A percentile compares a stretch with the other conserved stretches of the same genome.
These are phyloP conservation scores for Drosophila tropicalis DNA, from an alignment of 1,140 invertebrate species.

Conservation along the genomic window DNA sequence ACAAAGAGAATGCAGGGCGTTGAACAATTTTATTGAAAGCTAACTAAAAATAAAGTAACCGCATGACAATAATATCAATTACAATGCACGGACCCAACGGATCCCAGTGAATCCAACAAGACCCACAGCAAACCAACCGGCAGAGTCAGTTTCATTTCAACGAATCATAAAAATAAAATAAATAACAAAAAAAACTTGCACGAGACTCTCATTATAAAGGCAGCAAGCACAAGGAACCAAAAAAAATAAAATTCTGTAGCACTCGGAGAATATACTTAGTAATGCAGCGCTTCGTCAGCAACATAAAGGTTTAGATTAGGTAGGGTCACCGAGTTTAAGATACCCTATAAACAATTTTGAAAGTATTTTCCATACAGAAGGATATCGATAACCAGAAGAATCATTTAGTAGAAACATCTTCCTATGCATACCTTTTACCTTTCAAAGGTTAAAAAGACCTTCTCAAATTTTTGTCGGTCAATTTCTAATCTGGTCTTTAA, in stretches of 20 bases:
- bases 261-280: constrained; percentile 52
- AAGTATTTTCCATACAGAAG: not conserved
- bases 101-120: not conserved
- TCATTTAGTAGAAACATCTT: too few species aligned
- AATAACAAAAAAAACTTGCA: constrained; percentile 57
- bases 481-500: not conserved
- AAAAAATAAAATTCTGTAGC: constrained; percentile 60
- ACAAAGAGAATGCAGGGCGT: constrained; percentile 47
- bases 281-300: constrained; percentile 40
- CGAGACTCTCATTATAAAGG: constrained; percentile 77
- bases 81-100: constrained; percentile 40
- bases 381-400: too few species aligned
- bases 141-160: constrained; percentile 45
- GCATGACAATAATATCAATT: constrained; percentile 79
- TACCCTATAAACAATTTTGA: not conserved
- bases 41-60: constrained; percentile 71
- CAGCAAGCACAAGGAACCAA: constrained; percentile 30
- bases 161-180: constrained; percentile 19
- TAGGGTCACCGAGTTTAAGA: not conserved
- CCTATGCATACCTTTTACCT: too few species aligned
- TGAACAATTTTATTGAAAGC: constrained; percentile 52
- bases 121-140: constrained; percentile 32
- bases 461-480: too few species aligned
- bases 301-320: not conserved
- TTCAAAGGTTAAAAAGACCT: too few species aligned